Evolutionary conservation across 2,888 invertebrate genomes (phyloP), one percentile per base, ranked within the genome.

Genomic region (Nymphalis urticae): DNA sequence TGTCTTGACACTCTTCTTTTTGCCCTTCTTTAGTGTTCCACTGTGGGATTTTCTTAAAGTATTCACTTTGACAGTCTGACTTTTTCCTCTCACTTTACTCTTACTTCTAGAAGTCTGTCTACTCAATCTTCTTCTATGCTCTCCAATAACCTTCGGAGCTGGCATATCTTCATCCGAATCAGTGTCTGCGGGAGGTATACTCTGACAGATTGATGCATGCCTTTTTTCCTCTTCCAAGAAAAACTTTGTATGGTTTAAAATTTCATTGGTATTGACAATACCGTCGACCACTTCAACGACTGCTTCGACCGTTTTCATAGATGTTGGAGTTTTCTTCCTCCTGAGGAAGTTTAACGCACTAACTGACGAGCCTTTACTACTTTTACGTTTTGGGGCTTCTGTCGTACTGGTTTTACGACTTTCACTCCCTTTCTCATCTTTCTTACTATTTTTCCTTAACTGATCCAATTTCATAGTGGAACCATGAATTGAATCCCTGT

Each of bases 21-120:
- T 92, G 0, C 81, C 82, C 67, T 92, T 92, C 76, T 92, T 92
- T 68, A 92, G 78, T 0, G 92, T 92, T 1, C 92, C 92, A 53
- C 92, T 92, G 62, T 92, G 92, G 32, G 90, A 89, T 73, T 92
- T 92, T 54, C 92, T 83, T 19, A 92, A 70, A 0, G 92, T 92
- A 64, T 90, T 92, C 8, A 92, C 85, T 82, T 90, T 92, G 1
- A 92, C 80, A 2, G 87, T 83, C 73, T 92, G 92, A 75, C 92
- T 92, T 73, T 92, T 92, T 1, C 92, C 92, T 73, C 92, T 79
- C 3, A 78, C 89, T 80, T 92, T 92, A 68, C 92, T 92, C 76
- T 92, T 92, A 76, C 90, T 89, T 75, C 92, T 87, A 48, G 92
- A 92, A 27, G 92, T 88, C 70, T 92, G 92, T 70, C 92, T 80